These are phyloP conservation scores for Coelinius sp. DNA, from an alignment of 2,888 invertebrate genomes.

Conservation along the genomic window DNA sequence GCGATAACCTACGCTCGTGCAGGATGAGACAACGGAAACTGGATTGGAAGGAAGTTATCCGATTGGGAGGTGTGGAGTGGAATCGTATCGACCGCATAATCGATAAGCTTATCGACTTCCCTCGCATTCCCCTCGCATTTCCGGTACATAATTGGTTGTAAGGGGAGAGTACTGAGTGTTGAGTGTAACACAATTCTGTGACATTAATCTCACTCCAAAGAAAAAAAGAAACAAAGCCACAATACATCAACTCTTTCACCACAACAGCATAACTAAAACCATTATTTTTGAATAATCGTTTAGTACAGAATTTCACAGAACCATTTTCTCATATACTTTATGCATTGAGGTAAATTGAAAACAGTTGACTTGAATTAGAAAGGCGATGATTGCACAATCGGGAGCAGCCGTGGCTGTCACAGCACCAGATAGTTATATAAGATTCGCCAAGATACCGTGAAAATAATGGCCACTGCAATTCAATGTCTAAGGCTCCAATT, in stretches of 20 bases:
- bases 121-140: neutral
- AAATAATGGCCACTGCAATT: slow-evolving; percentile 12
- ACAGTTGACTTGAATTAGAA: slow-evolving; percentile 1
- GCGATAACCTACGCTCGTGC: slow-evolving; percentile 50
- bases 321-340: neutral
- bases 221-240: no score
- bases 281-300: neutral
- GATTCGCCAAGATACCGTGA: slow-evolving; percentile 6
- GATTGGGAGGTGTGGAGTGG: neutral
- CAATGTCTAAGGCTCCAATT: neutral
- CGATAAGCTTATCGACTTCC: slow-evolving; percentile 31
- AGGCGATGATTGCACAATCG: slow-evolving; percentile 4
- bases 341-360: neutral
- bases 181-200: neutral
- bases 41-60: slow-evolving; percentile 7
- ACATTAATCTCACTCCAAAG: no score
- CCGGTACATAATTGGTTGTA: neutral
- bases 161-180: neutral
- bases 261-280: no score
- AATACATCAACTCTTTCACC: no score
- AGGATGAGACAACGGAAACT: slow-evolving; percentile 30
- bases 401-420: slow-evolving; percentile 8
- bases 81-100: slow-evolving; percentile 37
- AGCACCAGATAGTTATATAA: slow-evolving; percentile 4
- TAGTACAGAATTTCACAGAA: neutral